These are phyloP conservation scores for Stenopsyche tienmushanensis DNA, from an alignment of 1,140 invertebrate genomes.

Conservation along the genomic window DNA sequence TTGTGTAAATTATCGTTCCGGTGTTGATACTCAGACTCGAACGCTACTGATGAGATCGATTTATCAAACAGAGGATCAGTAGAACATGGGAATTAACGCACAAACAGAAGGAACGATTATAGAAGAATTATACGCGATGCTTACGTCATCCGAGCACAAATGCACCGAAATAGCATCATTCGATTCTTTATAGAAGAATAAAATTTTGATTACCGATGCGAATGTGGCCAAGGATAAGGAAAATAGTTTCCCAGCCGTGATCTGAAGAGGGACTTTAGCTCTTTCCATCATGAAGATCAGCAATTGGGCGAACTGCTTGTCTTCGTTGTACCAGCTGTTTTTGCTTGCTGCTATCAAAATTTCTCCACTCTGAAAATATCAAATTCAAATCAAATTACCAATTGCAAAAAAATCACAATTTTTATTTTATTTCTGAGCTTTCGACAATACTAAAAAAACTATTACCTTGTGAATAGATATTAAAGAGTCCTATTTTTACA, in stretches of 20 bases:
- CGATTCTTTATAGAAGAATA: neutral
- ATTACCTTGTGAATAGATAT: too few species aligned
- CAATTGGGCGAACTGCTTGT: constrained; percentile 36
- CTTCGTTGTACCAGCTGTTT: constrained; percentile 39
- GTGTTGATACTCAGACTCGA: too few species aligned
- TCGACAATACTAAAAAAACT: neutral
- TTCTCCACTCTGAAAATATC: constrained; percentile 38
- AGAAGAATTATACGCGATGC: too few species aligned
- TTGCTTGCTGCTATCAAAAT: constrained; percentile 36
- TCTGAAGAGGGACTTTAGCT: constrained; percentile 35
- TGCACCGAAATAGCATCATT: too few species aligned
- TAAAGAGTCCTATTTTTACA: too few species aligned
- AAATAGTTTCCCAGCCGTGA: constrained; percentile 41
- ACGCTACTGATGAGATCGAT: too few species aligned
- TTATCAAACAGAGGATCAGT: too few species aligned
- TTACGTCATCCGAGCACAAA: too few species aligned
- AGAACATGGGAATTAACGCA: too few species aligned
- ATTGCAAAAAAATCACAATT: neutral
- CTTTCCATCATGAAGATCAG: constrained; percentile 41
- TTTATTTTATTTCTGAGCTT: neutral
- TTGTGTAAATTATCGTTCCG: too few species aligned
- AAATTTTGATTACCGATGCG: constrained; percentile 27
- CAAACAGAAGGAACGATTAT: too few species aligned
- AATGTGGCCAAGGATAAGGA: constrained; percentile 41
- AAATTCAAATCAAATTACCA: neutral